Evolutionary conservation across 1,140 invertebrate genomes (phyloP).

Genomic region (Octopus sinensis): DNA sequence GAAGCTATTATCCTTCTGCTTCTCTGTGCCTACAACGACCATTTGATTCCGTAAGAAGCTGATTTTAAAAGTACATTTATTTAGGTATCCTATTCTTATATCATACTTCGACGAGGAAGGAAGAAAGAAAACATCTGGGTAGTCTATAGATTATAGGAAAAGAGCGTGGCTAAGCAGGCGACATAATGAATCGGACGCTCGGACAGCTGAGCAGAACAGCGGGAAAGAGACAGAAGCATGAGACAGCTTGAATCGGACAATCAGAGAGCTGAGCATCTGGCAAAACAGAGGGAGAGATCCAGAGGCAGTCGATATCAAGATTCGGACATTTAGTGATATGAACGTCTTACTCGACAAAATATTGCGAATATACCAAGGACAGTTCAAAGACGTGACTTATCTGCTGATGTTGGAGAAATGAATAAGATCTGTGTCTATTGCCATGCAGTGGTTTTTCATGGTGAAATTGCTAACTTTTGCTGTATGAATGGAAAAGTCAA

Average conservation of each 20-base stretch:
- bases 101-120: too few species aligned
- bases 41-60: too few species aligned
- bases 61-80: too few species aligned
- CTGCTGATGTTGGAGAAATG: neutral
- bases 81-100: too few species aligned
- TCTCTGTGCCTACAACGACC: too few species aligned
- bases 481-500: constrained; percentile 1
- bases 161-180: too few species aligned
- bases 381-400: neutral
- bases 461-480: neutral
- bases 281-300: too few species aligned
- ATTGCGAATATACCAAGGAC: neutral
- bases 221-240: neutral
- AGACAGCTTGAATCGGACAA: neutral
- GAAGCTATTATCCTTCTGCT: too few species aligned
- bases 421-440: neutral
- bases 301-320: neutral
- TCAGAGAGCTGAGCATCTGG: too few species aligned
- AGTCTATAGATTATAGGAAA: too few species aligned
- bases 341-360: neutral
- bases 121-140: too few species aligned
- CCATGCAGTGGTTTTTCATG: neutral
- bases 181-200: too few species aligned
- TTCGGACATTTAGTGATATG: neutral
- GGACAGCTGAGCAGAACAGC: neutral